Percentiles rank a stretch among this genome's conserved stretches.
Conservation (phyloP, 2,888 invertebrate species). For the Cephalotes varians region DNA sequence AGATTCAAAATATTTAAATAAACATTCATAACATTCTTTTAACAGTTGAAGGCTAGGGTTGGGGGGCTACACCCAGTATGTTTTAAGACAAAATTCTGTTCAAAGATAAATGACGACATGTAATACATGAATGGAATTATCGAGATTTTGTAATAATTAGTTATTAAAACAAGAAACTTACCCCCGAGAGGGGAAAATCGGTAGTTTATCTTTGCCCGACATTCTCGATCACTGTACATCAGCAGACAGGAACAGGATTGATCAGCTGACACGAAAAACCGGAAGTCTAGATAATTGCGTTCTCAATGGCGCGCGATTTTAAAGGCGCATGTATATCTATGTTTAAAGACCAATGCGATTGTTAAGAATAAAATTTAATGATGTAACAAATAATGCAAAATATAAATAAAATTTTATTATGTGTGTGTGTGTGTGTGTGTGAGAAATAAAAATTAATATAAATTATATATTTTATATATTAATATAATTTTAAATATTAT, state of each 20-base stretch:
- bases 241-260: slow-evolving; percentile 81
- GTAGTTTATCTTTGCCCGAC: slow-evolving; percentile 95
- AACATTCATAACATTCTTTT: background rate
- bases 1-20: background rate
- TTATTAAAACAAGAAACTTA: slow-evolving; percentile 87
- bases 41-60: slow-evolving; percentile 13
- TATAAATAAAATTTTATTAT: slow-evolving; percentile 9
- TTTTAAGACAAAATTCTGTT: slow-evolving; percentile 4
- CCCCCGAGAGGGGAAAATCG: slow-evolving; percentile 98
- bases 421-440: too few relatives aligned
- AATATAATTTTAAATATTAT: too few relatives aligned
- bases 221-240: slow-evolving; percentile 87
- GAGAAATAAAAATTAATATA: too few relatives aligned
- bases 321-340: background rate
- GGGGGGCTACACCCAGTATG: slow-evolving; percentile 30
- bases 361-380: background rate
- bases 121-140: background rate
- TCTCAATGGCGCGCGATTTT: slow-evolving; percentile 58
- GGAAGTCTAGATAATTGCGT: slow-evolving; percentile 65
- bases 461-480: too few relatives aligned
- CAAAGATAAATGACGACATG: background rate
- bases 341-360: background rate
- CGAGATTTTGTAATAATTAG: background rate
- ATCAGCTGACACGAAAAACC: slow-evolving; percentile 84
- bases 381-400: background rate